Evolutionary conservation across 2,888 invertebrate species (phyloP).

Genomic region (Pandemis heparana): DNA sequence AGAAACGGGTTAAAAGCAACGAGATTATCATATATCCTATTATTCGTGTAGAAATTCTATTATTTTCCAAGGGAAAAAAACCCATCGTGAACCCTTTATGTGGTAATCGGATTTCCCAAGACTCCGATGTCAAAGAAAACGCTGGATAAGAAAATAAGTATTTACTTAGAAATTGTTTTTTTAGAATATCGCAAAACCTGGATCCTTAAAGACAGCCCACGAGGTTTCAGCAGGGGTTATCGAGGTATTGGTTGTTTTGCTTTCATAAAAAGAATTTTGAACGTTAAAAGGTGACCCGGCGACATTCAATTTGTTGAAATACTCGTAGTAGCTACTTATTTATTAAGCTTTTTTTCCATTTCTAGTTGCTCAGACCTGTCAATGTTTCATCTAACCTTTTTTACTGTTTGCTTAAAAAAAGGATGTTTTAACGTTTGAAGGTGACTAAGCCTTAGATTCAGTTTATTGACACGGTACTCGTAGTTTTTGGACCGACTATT

Average conservation of each 20-base stretch:
- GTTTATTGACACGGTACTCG: too few species aligned
- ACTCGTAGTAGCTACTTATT: too few species aligned
- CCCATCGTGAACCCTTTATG: not conserved
- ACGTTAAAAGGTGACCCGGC: too few species aligned
- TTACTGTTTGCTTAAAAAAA: too few species aligned
- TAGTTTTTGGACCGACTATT: too few species aligned
- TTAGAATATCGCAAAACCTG: constrained; percentile 10
- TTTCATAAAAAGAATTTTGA: too few species aligned
- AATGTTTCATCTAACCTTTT: too few species aligned
- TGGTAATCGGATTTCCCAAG: constrained; percentile 27
- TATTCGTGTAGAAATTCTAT: constrained; percentile 25
- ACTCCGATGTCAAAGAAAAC: constrained; percentile 29
- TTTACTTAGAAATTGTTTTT: constrained; percentile 13
- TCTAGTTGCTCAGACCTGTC: too few species aligned
- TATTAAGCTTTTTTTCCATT: too few species aligned
- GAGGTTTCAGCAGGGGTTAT: not conserved
- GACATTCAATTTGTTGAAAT: too few species aligned
- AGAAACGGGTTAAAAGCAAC: constrained; percentile 11
- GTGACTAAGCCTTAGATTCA: too few species aligned
- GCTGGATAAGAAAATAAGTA: constrained; percentile 7
- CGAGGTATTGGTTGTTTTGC: not conserved
- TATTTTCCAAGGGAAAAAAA: constrained; percentile 18
- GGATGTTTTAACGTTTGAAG: too few species aligned
- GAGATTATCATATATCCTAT: constrained; percentile 35
- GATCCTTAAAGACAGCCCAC: not conserved